Evolutionary conservation across 2,888 invertebrate genomes (phyloP).

Genomic region (Chaitophorus viminalis): DNA sequence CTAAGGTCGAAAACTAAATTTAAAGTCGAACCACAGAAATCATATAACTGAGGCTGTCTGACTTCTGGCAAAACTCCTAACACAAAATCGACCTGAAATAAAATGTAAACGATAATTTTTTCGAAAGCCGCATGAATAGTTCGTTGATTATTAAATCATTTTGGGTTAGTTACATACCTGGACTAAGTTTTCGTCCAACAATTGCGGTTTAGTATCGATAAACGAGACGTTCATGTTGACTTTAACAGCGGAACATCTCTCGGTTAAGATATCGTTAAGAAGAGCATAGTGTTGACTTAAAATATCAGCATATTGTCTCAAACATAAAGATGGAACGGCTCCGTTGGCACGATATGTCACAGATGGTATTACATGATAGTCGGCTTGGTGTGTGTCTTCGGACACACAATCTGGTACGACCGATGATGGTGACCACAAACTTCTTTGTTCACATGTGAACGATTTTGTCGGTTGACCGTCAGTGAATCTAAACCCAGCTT

Average conservation of each 20-base stretch:
- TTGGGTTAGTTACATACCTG: conserved; percentile 68
- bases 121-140: neutral
- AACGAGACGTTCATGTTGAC: conserved; percentile 95
- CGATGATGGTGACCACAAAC: conserved; percentile 86
- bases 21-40: conserved; percentile 92
- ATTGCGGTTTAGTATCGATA: conserved; percentile 80
- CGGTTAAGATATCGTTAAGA: conserved; percentile 84
- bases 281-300: conserved; percentile 82
- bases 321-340: conserved; percentile 84
- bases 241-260: conserved; percentile 93
- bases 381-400: conserved; percentile 94
- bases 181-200: conserved; percentile 87
- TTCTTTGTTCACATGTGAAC: conserved; percentile 83
- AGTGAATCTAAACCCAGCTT: conserved; percentile 86
- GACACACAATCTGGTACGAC: conserved; percentile 96
- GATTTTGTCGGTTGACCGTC: conserved; percentile 89
- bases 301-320: conserved; percentile 85
- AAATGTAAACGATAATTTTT: neutral
- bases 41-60: conserved; percentile 90
- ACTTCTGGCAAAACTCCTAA: conserved; percentile 82
- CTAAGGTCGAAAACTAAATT: conserved; percentile 93
- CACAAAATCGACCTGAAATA: conserved; percentile 63
- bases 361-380: conserved; percentile 88
- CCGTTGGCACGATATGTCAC: conserved; percentile 90
- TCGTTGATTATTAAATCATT: too few species aligned